phyloP scores from a whole-genome alignment of 2,113 vertebrate species.

The Gopherus evgoodei region DNA sequence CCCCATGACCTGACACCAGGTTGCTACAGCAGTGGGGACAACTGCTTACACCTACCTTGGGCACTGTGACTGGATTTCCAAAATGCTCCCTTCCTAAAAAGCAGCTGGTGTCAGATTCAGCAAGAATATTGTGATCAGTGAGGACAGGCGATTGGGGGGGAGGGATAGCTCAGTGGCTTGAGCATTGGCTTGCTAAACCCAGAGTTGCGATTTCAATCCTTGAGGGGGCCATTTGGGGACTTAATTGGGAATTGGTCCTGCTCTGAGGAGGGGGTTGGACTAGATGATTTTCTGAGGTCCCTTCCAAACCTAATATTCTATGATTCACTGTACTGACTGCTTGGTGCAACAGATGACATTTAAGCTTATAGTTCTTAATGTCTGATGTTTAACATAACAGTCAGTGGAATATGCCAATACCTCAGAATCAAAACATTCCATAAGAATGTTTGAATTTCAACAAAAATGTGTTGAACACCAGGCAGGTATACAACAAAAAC shows the following conservation, averaged over 20 bases:
- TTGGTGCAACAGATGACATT: neutral
- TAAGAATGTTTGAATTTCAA: neutral
- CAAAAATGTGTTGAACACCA: neutral
- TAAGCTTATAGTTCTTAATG: neutral
- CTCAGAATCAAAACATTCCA: accelerated
- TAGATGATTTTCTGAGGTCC: too few species aligned
- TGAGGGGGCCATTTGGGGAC: too few species aligned
- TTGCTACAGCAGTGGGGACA: neutral
- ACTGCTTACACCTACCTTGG: too few species aligned
- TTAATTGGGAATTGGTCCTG: too few species aligned
- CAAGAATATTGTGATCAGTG: accelerated
- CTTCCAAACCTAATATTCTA: too few species aligned
- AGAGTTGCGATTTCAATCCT: too few species aligned
- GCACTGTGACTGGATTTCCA: neutral
- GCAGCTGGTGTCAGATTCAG: neutral
- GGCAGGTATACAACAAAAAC: neutral
- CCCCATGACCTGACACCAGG: neutral
- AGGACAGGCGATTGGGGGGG: neutral
- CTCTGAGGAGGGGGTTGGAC: too few species aligned
- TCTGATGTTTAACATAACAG: neutral
- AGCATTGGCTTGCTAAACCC: too few species aligned
- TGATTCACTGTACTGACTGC: neutral
- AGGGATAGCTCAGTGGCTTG: too few species aligned
- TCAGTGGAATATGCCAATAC: neutral
- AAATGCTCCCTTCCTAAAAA: neutral